Conservation (phyloP, 2,888 invertebrate species). For the Coenonympha glycerion region DNA sequence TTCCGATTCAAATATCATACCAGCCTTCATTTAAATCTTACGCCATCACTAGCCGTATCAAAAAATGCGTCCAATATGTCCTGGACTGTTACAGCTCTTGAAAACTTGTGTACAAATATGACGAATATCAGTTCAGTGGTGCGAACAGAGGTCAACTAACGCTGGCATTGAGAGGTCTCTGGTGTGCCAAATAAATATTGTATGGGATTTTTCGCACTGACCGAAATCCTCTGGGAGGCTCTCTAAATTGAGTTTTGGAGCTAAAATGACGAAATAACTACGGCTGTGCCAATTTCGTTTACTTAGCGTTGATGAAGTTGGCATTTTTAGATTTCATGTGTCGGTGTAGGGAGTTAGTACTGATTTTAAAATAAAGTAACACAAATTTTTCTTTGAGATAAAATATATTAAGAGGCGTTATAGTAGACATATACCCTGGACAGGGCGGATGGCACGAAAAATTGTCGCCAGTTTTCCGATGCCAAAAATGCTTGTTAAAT, state of each 20-base stretch:
- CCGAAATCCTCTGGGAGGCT: conserved; percentile 26
- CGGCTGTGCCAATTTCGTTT: conserved; percentile 18
- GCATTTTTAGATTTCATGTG: neutral
- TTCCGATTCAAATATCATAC: too few species aligned
- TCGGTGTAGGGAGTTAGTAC: too few species aligned
- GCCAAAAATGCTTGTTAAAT: too few species aligned
- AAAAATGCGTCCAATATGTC: neutral
- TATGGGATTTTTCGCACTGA: conserved; percentile 23
- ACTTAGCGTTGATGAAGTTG: conserved; percentile 13
- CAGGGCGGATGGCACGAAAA: too few species aligned
- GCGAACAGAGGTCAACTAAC: conserved; percentile 15
- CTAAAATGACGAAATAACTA: conserved; percentile 26
- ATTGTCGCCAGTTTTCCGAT: too few species aligned
- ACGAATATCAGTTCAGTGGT: conserved; percentile 10
- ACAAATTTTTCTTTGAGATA: too few species aligned
- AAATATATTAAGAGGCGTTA: too few species aligned
- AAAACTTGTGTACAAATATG: conserved; percentile 8
- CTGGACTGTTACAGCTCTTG: neutral
- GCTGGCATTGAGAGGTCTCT: conserved; percentile 11
- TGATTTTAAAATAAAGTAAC: too few species aligned
- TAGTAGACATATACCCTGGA: too few species aligned
- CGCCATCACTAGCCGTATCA: neutral
- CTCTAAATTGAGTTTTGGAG: conserved; percentile 24
- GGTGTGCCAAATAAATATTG: conserved; percentile 25
- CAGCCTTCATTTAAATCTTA: neutral